Evolutionary conservation across 2,888 invertebrate species (phyloP), one percentile per base, ranked within the genome.

Genomic region (Dynastes grantii): DNA sequence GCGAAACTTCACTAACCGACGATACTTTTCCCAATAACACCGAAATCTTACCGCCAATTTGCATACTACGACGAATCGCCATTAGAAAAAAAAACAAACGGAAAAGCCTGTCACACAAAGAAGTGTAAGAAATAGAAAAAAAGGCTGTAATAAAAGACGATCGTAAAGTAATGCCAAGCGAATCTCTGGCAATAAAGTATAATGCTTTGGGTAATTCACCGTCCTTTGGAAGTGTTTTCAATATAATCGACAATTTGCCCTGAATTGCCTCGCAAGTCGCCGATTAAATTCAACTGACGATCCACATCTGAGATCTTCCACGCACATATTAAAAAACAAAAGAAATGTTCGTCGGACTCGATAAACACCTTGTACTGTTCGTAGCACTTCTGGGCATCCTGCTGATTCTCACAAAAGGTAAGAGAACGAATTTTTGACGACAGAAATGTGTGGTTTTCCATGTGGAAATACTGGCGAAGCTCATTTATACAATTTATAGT

Each of bases 331-430:
- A 58, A 58, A 22, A 22, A 58, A 58, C 8, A 71, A 37, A 53
- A 55, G 22, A 40, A 68, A 73, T 73, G 73, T 73, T 73, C 37
- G 37, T n/a, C 37, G 37, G 58, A 16, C 27, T 11, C 29, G 32
- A 40, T 73, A 73, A 73, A 58, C 22, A 58, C 40, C 8, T 58
- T 32, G 73, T 61, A 58, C 40, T 73, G 29, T 58, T 73, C 58
- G 73, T 58, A 61, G n/a, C 51, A n/a, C 5, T 73, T 27, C 51
- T 55, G 3, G 29, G 71, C 71, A 22, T 71, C 55, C 55, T 73
- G 58, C 73, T 73, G 55, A 58, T 73, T 13, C 58, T 73, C 58
- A 58, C 73, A 58, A 73, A 73, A 73, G 73, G 73, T 73, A 73
- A 73, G 73, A 73, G 37, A 58, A 61, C 40, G 27, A 27, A 40